Evolutionary conservation across 2,888 invertebrate species (phyloP).

Genomic region (Eupithecia vulgata): DNA sequence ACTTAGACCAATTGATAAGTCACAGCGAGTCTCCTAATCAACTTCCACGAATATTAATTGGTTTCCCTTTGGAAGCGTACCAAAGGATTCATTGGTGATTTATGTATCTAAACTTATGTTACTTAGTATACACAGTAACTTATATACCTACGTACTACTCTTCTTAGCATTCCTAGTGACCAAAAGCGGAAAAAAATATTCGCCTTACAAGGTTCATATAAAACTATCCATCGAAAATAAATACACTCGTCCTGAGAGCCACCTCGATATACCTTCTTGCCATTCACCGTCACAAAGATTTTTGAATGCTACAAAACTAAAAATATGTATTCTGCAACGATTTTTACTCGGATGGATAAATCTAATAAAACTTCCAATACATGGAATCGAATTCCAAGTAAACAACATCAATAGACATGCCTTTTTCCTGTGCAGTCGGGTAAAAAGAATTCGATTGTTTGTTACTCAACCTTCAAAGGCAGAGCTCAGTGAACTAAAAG

Average conservation of each 20-base stretch:
- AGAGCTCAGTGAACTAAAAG: constrained; percentile 2
- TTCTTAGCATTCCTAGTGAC: neutral
- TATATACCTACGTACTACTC: neutral
- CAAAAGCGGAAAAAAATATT: neutral
- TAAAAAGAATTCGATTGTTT: constrained; percentile 45
- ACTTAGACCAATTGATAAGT: constrained; percentile 54
- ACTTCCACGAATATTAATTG: constrained; percentile 58
- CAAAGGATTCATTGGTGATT: constrained; percentile 13
- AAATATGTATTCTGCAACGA: constrained; percentile 2
- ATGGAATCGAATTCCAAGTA: constrained; percentile 41
- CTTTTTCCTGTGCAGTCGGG: neutral
- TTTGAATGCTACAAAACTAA: neutral
- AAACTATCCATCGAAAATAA: neutral
- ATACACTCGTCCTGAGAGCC: neutral
- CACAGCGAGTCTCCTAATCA: constrained; percentile 52
- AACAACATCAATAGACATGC: constrained; percentile 39
- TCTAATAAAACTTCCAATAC: constrained; percentile 47
- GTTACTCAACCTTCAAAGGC: constrained; percentile 17
- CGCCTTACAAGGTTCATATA: neutral
- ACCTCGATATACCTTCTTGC: neutral
- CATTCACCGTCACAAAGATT: neutral
- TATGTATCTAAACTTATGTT: constrained; percentile 4
- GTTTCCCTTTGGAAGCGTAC: constrained; percentile 44
- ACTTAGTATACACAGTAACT: neutral
- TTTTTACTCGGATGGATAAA: constrained; percentile 39